Evolutionary conservation across 1,140 invertebrate genomes (phyloP).

Genomic region (Macrotrachela quadricornifera): DNA sequence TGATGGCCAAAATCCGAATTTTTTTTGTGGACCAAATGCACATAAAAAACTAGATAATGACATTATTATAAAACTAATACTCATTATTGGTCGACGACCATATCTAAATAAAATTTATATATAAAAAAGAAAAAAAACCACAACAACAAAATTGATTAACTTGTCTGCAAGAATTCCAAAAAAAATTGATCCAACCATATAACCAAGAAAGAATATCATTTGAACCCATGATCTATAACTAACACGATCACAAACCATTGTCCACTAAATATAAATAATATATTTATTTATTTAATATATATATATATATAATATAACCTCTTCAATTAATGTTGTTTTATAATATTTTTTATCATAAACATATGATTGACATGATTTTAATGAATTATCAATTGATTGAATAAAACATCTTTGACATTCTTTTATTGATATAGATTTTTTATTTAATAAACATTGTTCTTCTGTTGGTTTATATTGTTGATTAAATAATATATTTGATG

Average conservation of each 20-base stretch:
- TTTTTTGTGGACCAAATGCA: conserved; percentile 4
- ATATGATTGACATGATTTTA: background rate
- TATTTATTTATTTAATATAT: no score
- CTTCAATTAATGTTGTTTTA: conserved; percentile 4
- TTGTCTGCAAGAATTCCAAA: conserved; percentile 7
- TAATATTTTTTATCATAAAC: conserved; percentile 3
- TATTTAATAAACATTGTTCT: no score
- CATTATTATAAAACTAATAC: conserved; percentile 4
- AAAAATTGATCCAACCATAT: conserved; percentile 5
- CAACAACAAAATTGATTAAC: background rate
- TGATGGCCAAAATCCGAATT: background rate
- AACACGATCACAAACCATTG: background rate
- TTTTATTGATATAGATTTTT: no score
- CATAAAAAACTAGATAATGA: background rate
- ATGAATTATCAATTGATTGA: background rate
- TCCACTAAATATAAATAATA: background rate
- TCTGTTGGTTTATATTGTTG: no score
- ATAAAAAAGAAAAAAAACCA: background rate
- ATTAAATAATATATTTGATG: no score
- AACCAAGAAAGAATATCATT: conserved; percentile 6
- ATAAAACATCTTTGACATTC: no score
- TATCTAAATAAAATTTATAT: no score
- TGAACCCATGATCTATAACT: background rate
- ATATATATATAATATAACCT: background rate
- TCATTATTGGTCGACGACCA: conserved; percentile 5